phyloP scores from a whole-genome alignment of 2,888 invertebrate species.

The Limnephilus marmoratus region DNA sequence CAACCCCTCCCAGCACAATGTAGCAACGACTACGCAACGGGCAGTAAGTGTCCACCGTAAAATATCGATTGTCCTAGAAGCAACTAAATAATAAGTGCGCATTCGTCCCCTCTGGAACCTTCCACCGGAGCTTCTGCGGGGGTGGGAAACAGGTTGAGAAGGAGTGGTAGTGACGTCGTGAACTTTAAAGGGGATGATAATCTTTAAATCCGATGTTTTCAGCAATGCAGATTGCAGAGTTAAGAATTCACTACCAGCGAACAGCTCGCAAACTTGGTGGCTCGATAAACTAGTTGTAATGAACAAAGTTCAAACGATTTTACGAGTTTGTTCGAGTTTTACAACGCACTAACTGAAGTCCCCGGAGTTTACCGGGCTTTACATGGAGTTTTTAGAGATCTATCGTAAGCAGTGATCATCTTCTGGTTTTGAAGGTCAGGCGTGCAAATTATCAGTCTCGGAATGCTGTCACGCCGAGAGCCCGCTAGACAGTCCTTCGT shows the following conservation, averaged over 20 bases:
- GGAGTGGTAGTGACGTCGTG: neutral
- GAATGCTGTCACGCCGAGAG: too few relatives aligned
- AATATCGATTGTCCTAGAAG: constrained; percentile 24
- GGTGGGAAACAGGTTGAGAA: neutral
- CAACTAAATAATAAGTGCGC: neutral
- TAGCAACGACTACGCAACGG: neutral
- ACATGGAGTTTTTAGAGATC: too few relatives aligned
- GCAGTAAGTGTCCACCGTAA: neutral
- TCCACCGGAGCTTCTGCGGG: neutral
- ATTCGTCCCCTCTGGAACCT: neutral
- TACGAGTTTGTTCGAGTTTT: neutral
- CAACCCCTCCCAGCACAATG: neutral
- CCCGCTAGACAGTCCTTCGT: too few relatives aligned
- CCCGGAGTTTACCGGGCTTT: too few relatives aligned
- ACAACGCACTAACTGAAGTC: too few relatives aligned
- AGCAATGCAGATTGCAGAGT: neutral
- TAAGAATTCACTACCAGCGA: neutral
- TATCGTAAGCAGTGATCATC: too few relatives aligned
- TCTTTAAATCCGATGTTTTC: neutral
- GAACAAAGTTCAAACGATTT: neutral
- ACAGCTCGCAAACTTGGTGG: neutral
- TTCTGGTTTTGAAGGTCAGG: too few relatives aligned
- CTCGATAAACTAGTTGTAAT: neutral
- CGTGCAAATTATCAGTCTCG: too few relatives aligned
- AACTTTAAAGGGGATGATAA: neutral